Evolutionary conservation across 2,797 vertebrate species (phyloP), one percentile per base, ranked within the genome.

Genomic region (Mormyrops boulengeri): DNA sequence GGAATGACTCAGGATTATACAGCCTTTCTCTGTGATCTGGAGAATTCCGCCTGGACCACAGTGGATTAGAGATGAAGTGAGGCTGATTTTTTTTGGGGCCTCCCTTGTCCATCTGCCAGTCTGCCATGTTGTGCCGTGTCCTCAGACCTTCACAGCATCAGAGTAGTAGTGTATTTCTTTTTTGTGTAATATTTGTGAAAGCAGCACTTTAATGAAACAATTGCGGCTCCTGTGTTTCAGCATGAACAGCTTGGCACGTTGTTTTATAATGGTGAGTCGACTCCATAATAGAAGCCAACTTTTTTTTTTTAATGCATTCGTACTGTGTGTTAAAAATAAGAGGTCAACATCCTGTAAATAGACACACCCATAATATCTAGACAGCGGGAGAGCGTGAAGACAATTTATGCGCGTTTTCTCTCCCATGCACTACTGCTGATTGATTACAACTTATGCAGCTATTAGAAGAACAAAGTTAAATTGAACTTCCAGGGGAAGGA

Each of bases 401-500:
- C 41, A n/a, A 82, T 82, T 82, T 82, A 47, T 82, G 77, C 19
- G 7, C 19, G 8, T 44, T 19, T 44, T 47, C 14, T 41, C 77
- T 73, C 38, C 41, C 38, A 3, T n/a, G 38, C 41, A 41, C 38
- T 9, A 44, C 19, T 9, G 38, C 77, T 82, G 77, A 82, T 82
- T 82, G 77, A 82, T 82, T 82, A 30, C 38, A 88, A 34, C 19
- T 9, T 88, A 69, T 2, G 19, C 62, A 30, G 62, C 57, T 34
- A 57, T 57, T 87, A 87, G 49, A 60, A 38, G 60, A 66, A 50
- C 87, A 88, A 88, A 69, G 57, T 41, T 47, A 69, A 62, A 49
- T 34, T 49, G 30, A n/a, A 62, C 22, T 66, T 69, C 30, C 52
- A 34, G 52, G 7, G 57, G 60, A n/a, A 41, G 55, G 26, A 87